Evolutionary conservation across 1,140 invertebrate species (phyloP), one percentile per base, ranked within the genome.

Genomic region (Drosophila repleta): DNA sequence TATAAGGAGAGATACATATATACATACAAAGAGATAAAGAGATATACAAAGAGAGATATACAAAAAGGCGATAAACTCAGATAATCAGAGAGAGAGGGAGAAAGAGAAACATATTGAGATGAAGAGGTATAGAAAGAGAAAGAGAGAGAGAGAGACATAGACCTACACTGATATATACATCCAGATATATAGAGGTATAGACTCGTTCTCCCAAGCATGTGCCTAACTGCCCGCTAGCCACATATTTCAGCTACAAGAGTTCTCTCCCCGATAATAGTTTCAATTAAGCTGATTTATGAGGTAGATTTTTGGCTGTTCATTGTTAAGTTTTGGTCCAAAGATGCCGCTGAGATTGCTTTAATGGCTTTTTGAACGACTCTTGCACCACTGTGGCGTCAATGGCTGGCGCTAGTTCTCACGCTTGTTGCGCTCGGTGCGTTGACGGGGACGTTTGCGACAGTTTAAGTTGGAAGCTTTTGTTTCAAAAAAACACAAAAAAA

Each of bases 381-480:
- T 1, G 35, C 7, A 37, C 74, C 79, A 82, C 64, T 74, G 74
- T 82, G 56, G 41, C 39, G 17, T 66, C 17, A 39, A 24, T 62
- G 48, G 68, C 65, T 63, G 82, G 76, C 61, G 73, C 73, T 85
- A 85, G 80, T 84, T 84, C 80, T 85, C 80, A 84, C 80, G 80
- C 81, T 84, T 84, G 80, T 85, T 84, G 76, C 76, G 81, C 72
- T 77, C 57, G 48, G 20, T 68, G 64, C 80, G 73, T 64, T 68
- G 62, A 66, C 55, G 70, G 56, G 17, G 39, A 46, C 65, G 70
- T 72, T 72, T 72, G 71, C 66, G 71, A 74, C 71, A 74, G 58
- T 74, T 74, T 74, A 74, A 74, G 71, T 74, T 74, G 71, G 71
- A 72, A 69, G 71, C 79, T 75, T 84, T 84, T 79, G 79, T 75